Base-by-base conservation (phyloP, 2,888 invertebrate genomes). In the Molorchus minor region DNA sequence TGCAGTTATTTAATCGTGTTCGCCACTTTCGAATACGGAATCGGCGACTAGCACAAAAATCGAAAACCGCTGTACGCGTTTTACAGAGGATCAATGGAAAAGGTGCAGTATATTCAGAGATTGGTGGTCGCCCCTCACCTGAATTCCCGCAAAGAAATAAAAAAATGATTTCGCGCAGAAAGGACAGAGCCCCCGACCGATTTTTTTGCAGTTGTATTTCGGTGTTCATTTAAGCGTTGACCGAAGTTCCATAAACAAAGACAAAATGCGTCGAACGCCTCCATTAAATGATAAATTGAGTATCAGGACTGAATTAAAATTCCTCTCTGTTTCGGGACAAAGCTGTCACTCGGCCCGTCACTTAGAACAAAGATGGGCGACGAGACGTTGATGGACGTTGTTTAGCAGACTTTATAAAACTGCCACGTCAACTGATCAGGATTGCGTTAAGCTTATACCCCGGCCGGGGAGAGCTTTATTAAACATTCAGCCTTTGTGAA, bases 281-380 rank as follows among this genome's bases (percentile, higher is more conserved):
- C 49, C 41, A 70, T 70, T 65, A 67, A 66, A 65, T 60, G 60
- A 59, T 56, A 63, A 61, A 62, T 58, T 49, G 61, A 60, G 56
- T 58, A 58, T 52, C 68, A 68, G 62, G 68, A 69, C 71, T 72
- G 75, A 78, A 80, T 79, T 80, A 79, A 80, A 80, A 79, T 79
- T 78, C 78, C 76, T 71, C 72, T 72, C 70, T 71, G 74, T 74
- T 75, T 71, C 75, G 68, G 74, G 77, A 78, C 79, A 78, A 77
- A 78, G 76, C 77, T 75, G 79, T 79, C 79, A 78, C 73, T 77
- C 77, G 66, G 61, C 53, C 70, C 77, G 79, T 79, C 80, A 79
- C 78, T 80, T 79, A 80, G 70, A 74, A 75, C 75, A 76, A 77
- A 49, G 38, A 38, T 21, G 21, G 49, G 49, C 36, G 49, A 49